These are phyloP conservation scores for Prunella strophiata DNA, from an alignment of 2,797 vertebrate species.

Conservation along the genomic window DNA sequence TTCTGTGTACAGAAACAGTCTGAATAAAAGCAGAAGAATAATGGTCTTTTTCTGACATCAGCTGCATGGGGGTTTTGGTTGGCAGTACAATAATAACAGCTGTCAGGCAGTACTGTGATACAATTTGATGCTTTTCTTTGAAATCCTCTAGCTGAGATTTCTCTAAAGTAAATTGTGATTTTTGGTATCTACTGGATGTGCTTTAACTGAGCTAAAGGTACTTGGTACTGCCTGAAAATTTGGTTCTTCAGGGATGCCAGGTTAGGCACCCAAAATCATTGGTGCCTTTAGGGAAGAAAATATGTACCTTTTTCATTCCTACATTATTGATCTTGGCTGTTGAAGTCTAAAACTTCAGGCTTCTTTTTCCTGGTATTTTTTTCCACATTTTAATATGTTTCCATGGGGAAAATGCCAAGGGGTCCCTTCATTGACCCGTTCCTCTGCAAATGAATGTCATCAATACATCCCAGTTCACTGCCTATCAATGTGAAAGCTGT, in stretches of 20 bases:
- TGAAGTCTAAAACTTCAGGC: neutral
- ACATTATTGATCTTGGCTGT: neutral
- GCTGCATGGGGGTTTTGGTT: constrained; percentile 1
- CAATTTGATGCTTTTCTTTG: constrained; percentile 30
- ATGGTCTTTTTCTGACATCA: neutral
- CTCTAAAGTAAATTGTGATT: neutral
- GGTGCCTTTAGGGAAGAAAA: neutral
- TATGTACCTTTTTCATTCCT: neutral
- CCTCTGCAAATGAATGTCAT: neutral
- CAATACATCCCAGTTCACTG: neutral
- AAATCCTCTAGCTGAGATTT: constrained; percentile 20
- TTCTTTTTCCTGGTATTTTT: neutral
- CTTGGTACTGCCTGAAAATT: neutral
- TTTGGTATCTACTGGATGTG: neutral
- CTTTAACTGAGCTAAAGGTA: neutral
- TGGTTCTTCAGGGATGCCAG: neutral
- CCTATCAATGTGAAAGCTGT: neutral
- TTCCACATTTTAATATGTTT: neutral
- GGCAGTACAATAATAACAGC: constrained; percentile 13
- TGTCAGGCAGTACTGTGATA: constrained; percentile 17
- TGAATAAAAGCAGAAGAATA: constrained; percentile 26
- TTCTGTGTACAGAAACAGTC: neutral
- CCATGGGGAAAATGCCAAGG: neutral
- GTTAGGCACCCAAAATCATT: neutral
- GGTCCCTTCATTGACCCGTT: neutral